Conservation (phyloP, 1,140 invertebrate species). For the Nomia melanderi region DNA sequence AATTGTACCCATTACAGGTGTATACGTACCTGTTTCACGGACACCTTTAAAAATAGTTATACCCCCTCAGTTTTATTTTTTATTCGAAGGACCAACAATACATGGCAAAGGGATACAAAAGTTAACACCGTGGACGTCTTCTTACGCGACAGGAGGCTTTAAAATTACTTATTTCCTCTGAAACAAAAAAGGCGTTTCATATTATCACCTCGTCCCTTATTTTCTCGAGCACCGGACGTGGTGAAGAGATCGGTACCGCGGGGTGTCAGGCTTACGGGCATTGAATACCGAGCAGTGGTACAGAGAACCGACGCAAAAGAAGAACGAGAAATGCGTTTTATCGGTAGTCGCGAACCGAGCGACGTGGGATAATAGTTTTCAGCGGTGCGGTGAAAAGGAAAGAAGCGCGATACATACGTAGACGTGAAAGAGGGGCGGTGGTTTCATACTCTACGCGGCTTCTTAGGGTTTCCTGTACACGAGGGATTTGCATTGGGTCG, state of each 20-base stretch:
- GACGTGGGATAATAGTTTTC: conserved; percentile 29
- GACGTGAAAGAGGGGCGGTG: conserved; percentile 35
- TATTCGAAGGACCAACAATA: too few relatives aligned
- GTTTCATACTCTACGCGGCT: conserved; percentile 39
- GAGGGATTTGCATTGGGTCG: conserved; percentile 74
- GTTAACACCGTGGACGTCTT: too few relatives aligned
- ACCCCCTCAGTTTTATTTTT: too few relatives aligned
- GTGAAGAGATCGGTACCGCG: conserved; percentile 3
- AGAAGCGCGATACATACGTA: conserved; percentile 26
- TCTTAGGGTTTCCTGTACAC: conserved; percentile 75
- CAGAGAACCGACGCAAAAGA: conserved; percentile 1
- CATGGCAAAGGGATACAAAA: too few relatives aligned
- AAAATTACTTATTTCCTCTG: too few relatives aligned
- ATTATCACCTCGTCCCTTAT: not conserved
- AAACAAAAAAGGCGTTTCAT: too few relatives aligned
- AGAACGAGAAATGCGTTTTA: conserved; percentile 28
- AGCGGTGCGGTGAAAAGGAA: conserved; percentile 32
- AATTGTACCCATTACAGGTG: too few relatives aligned
- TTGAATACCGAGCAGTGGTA: conserved; percentile 48
- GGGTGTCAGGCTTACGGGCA: conserved; percentile 35
- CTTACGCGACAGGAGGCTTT: too few relatives aligned
- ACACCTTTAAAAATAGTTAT: too few relatives aligned
- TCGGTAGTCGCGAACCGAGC: not conserved
- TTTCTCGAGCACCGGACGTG: not conserved
- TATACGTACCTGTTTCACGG: too few relatives aligned